Percentiles rank a stretch among this genome's conserved stretches.
phyloP scores from a whole-genome alignment of 2,797 vertebrate genomes.

The Phyllotis vaccarum region DNA sequence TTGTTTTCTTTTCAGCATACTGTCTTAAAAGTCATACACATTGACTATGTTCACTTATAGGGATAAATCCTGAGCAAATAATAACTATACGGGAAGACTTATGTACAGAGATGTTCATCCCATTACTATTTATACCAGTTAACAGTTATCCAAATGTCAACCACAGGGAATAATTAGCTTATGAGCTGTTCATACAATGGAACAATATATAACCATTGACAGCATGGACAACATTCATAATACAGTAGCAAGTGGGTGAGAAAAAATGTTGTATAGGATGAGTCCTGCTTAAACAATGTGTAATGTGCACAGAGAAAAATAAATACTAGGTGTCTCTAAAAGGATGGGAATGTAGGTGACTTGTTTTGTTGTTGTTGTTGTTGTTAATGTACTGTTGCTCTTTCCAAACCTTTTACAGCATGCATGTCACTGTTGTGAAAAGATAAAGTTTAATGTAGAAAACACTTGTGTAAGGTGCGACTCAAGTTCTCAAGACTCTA shows the following conservation, averaged over 20 bases:
- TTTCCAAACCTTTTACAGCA: slow-evolving; percentile 51
- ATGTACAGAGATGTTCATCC: slow-evolving; percentile 49
- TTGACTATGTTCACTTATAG: slow-evolving; percentile 57
- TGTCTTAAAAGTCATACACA: slow-evolving; percentile 50
- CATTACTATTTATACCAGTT: slow-evolving; percentile 56
- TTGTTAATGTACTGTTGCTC: slow-evolving; percentile 14
- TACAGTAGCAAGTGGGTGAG: background rate
- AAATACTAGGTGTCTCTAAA: slow-evolving; percentile 38
- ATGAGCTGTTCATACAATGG: slow-evolving; percentile 41
- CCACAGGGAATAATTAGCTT: slow-evolving; percentile 42
- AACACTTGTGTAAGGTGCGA: slow-evolving; percentile 32
- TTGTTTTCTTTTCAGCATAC: background rate
- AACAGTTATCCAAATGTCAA: slow-evolving; percentile 66
- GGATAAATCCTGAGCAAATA: slow-evolving; percentile 62
- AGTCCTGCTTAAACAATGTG: slow-evolving; percentile 1
- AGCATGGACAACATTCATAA: slow-evolving; percentile 42
- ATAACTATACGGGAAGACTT: slow-evolving; percentile 40
- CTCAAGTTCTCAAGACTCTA: slow-evolving; percentile 52
- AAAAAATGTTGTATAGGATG: background rate
- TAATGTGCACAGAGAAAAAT: slow-evolving; percentile 8
- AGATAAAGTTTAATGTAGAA: slow-evolving; percentile 50
- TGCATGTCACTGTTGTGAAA: background rate
- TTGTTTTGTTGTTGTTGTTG: too few relatives aligned
- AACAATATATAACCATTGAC: background rate
- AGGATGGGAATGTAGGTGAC: background rate